Conservation (phyloP, 2,888 invertebrate species). For the Aphelenchoides bicaudatus region DNA sequence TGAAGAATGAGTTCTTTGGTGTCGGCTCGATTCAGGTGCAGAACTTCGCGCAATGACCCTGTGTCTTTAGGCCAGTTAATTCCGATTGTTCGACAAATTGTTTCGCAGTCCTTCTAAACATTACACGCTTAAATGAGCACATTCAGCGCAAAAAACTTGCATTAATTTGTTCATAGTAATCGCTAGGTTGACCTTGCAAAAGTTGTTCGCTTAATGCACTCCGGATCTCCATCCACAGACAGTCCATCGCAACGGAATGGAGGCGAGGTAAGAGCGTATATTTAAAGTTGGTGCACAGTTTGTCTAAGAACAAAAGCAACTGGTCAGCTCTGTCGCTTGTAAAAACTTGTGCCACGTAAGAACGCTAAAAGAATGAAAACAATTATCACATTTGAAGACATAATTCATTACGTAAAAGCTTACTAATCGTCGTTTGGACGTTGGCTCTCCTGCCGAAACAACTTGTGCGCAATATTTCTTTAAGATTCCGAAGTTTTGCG, state of each 20-base stretch:
- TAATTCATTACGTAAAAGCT: not conserved
- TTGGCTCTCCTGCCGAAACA: not conserved
- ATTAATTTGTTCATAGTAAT: constrained; percentile 30
- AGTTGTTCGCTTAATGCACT: constrained; percentile 22
- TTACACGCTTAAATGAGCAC: no score
- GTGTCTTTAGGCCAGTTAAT: constrained; percentile 31
- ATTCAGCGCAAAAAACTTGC: no score
- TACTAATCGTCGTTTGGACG: constrained; percentile 10
- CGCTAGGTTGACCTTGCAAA: constrained; percentile 23
- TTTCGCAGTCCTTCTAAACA: constrained; percentile 28
- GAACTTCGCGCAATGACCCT: constrained; percentile 17
- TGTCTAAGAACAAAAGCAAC: constrained; percentile 26
- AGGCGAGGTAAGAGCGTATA: constrained; percentile 29
- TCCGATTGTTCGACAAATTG: constrained; percentile 21
- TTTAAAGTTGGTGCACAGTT: constrained; percentile 19
- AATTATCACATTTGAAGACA: constrained; percentile 7
- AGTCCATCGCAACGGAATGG: constrained; percentile 18
- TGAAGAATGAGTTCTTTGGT: constrained; percentile 37
- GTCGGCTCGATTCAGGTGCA: constrained; percentile 29
- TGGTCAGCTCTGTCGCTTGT: constrained; percentile 29
- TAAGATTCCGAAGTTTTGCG: constrained; percentile 14
- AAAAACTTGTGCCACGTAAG: constrained; percentile 31
- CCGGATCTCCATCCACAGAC: constrained; percentile 26
- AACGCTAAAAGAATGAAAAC: constrained; percentile 24
- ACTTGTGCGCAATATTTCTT: constrained; percentile 19